Base-by-base conservation (phyloP, 2,888 invertebrate species). In the Drosophila cyrtoloma region DNA sequence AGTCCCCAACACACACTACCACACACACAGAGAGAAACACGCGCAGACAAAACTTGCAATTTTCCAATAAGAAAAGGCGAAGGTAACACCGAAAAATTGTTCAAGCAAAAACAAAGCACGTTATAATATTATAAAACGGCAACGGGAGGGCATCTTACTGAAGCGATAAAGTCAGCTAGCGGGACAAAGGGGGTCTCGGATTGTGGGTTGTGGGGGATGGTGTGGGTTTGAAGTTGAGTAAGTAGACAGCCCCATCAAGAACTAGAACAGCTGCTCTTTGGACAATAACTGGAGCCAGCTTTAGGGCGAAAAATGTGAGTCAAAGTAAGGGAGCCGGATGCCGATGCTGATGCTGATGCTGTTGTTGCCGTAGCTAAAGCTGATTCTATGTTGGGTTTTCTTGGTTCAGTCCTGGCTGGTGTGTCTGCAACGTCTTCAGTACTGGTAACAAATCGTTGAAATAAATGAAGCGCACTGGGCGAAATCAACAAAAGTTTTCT, bases 391-490 rank as follows among this genome's bases (percentile, higher is more conserved):
- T 57, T 39, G 14, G 28, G 57, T 57, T n/a, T 42, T 35, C 28
- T 57, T 65, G 71, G n/a, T 28, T 47, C 50, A 68, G 77, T 61
- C 26, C 58, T 53, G 39, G 67, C 73, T 53, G 62, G 51, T 9
- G 50, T 57, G 68, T 63, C 42, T 33, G 58, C 44, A 58, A 58
- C 58, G 68, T 65, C 73, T 80, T 63, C 72, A 84, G 79, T 67
- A 59, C 80, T 66, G 85, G 82, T 87, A 87, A 89, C 91, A 88
- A 91, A 88, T 91, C 91, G 91, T 88, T 81, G 90, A 88, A 88
- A 88, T 88, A 88, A 88, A 88, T 88, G 91, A 88, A 88, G 90
- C 88, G 88, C 88, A 88, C 90, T 88, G 91, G 90, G 91, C 91
- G 83, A 88, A 88, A 89, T 88, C 87, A 88, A 89, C 87, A 90